Evolutionary conservation across 2,888 invertebrate species (phyloP), one percentile per base, ranked within the genome.

Genomic region (Nezara viridula): DNA sequence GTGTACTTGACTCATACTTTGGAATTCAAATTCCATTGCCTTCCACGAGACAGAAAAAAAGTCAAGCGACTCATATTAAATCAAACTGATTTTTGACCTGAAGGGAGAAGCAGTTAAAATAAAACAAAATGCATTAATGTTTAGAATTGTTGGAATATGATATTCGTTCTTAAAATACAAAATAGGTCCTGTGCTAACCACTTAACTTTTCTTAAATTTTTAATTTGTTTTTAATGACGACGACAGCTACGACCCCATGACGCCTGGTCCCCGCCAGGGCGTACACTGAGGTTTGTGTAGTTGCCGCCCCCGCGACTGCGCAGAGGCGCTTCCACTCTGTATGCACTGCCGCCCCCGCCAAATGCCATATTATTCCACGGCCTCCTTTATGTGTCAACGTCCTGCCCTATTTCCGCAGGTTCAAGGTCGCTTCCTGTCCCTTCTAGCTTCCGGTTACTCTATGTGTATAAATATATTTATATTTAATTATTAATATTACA

Each of bases 361-460:
- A 90, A 90, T 90, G 87, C 89, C 90, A 86, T 90, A 90, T 90
- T 90, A 90, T 90, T 90, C 90, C 60, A 86, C 90, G 86, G 89
- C 90, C 86, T 52, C 85, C 89, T 86, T 90, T 90, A 89, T 89
- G 89, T 90, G 90, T 90, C 90, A 89, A 86, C 89, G 90, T 88
- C 89, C 90, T 89, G 89, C 89, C 90, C 90, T 90, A 66, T 89
- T 90, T 90, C 88, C 77, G 24, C 55, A 81, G 88, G 88, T 81
- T 88, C 89, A 89, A 89, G 85, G 87, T 86, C 87, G 21, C 60
- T 88, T 27, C 40, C 49, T 66, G 66, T 44, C 88, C 81, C 81
- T 77, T 81, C 81, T 47, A 81, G 44, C 9, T 73, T 73, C 66
- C 66, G 66, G 32, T 73, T n/a, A n/a, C 12, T 16, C 27, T 16